phyloP scores from a whole-genome alignment of 2,797 vertebrate genomes.

The Gadopsis bispinosus region DNA sequence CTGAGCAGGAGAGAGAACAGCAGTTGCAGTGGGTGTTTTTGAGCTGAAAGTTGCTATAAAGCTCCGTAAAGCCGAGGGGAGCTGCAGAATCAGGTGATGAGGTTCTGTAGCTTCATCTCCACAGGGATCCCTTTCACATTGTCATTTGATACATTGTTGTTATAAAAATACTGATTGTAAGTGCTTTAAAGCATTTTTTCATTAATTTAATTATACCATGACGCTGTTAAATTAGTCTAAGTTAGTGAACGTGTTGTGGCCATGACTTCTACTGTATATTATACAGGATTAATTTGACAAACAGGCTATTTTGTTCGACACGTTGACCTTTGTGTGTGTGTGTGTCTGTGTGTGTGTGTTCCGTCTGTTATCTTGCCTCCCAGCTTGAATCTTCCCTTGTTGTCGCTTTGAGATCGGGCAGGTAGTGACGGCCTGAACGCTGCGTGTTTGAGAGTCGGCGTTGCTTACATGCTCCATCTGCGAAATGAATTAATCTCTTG shows the following conservation, averaged over 20 bases:
- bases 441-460: conserved; percentile 36
- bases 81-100: neutral
- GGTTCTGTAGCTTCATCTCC: neutral
- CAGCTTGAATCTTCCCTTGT: conserved; percentile 52
- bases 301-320: conserved; percentile 18
- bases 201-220: conserved; percentile 21
- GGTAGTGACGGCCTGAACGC: conserved; percentile 46
- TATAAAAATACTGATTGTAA: neutral
- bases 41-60: neutral
- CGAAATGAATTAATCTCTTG: conserved; percentile 67
- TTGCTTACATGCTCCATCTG: conserved; percentile 64
- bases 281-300: conserved; percentile 27
- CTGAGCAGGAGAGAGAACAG: neutral
- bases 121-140: neutral
- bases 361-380: conserved; percentile 55
- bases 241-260: neutral
- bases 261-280: neutral
- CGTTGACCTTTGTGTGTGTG: conserved; percentile 34
- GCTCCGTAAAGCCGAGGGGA: neutral
- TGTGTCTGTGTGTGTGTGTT: conserved; percentile 1
- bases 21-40: too few species aligned
- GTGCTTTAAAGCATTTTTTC: conserved; percentile 1
- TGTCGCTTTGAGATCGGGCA: conserved; percentile 50
- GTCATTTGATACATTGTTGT: neutral
- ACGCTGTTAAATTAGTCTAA: conserved; percentile 24